These are phyloP conservation scores for Cebus imitator DNA, from an alignment of 2,113 vertebrate species.

Conservation along the genomic window DNA sequence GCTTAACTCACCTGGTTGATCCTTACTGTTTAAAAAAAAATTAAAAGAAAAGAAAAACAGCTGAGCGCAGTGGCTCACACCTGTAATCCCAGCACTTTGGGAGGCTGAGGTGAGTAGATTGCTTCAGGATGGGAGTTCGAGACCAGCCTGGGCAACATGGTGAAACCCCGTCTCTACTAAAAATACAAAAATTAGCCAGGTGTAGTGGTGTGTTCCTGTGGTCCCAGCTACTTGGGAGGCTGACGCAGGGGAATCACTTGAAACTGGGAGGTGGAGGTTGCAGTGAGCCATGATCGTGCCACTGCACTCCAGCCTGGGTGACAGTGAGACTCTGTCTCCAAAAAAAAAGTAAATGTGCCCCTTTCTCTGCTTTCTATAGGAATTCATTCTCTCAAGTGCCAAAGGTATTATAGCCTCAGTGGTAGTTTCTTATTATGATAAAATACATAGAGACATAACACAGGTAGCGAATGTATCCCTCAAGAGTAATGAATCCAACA, in stretches of 20 bases:
- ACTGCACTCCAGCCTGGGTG: not conserved
- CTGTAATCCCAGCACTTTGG: not conserved
- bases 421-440: conserved; percentile 65
- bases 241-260: not conserved
- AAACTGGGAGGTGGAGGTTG: too few species aligned
- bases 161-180: not conserved
- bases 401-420: conserved; percentile 5
- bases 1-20: not conserved
- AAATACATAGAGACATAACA: conserved; percentile 48
- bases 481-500: conserved; percentile 59
- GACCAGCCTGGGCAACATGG: not conserved
- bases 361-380: conserved; percentile 59
- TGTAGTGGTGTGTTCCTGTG: not conserved
- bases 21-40: not conserved
- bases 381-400: conserved; percentile 20
- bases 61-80: fast-evolving
- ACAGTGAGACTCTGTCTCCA: not conserved
- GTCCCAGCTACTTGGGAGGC: not conserved
- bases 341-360: conserved; percentile 15
- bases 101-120: not conserved
- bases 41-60: not conserved
- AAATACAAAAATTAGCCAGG: not conserved
- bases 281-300: not conserved
- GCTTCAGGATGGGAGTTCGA: not conserved
- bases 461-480: conserved; percentile 49